Evolutionary conservation across 2,888 invertebrate species (phyloP).

Genomic region (Alviniconcha strummeri): DNA sequence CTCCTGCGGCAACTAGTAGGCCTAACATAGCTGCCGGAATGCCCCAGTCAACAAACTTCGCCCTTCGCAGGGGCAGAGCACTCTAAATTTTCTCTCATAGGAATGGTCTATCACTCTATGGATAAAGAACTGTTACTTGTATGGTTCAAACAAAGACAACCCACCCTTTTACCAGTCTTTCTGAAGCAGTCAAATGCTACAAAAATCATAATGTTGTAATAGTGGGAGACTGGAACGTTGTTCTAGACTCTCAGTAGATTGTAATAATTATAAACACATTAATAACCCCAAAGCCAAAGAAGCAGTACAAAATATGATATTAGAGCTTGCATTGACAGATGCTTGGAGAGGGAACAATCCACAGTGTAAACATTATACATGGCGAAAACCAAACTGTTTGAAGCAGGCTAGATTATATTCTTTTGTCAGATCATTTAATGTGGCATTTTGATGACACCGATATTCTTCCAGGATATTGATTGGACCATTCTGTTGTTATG

Average conservation of each 20-base stretch:
- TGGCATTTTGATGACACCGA: background rate
- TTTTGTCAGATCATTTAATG: background rate
- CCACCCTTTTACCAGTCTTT: too few relatives aligned
- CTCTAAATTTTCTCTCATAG: too few relatives aligned
- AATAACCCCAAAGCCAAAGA: background rate
- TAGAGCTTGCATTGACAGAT: background rate
- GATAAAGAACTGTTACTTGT: too few relatives aligned
- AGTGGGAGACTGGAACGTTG: background rate
- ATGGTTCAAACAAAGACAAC: too few relatives aligned
- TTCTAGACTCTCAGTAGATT: background rate
- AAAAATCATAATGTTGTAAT: background rate
- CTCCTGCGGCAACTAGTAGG: too few relatives aligned
- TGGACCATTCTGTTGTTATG: background rate
- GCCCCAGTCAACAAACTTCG: too few relatives aligned
- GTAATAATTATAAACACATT: background rate
- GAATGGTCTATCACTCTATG: too few relatives aligned
- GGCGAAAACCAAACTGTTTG: background rate
- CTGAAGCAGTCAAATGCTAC: too few relatives aligned
- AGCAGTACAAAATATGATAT: background rate
- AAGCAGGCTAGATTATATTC: background rate
- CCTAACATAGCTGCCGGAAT: too few relatives aligned
- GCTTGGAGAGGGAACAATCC: background rate
- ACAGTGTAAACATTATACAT: background rate
- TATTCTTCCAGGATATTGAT: background rate
- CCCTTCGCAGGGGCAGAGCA: too few relatives aligned